phyloP scores from a whole-genome alignment of 2,113 vertebrate genomes.

The Ailurus styani region DNA sequence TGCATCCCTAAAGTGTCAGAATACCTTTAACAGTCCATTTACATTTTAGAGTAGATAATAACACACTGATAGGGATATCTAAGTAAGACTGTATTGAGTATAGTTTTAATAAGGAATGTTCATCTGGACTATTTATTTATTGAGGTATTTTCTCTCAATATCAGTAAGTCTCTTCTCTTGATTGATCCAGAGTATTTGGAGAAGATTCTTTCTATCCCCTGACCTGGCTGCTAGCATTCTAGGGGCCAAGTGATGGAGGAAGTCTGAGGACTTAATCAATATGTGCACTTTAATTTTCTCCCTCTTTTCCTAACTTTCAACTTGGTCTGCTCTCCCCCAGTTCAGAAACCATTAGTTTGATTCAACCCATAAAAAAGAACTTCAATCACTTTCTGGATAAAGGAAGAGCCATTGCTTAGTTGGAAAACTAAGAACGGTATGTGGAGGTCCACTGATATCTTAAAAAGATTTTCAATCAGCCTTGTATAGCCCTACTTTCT shows the following conservation, averaged over 20 bases:
- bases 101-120: background rate
- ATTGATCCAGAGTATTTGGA: background rate
- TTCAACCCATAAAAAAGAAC: background rate
- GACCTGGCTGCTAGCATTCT: background rate
- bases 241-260: background rate
- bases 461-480: background rate
- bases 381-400: background rate
- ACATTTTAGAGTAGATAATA: background rate
- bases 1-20: background rate
- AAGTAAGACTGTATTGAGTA: background rate
- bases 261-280: background rate
- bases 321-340: background rate
- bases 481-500: background rate
- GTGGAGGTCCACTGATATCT: background rate
- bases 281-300: background rate
- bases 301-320: background rate
- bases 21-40: background rate
- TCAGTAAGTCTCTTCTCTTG: background rate
- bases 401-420: background rate
- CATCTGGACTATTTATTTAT: background rate
- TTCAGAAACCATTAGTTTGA: background rate
- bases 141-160: background rate
- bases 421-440: background rate
- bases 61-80: background rate
- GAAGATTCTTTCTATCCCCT: background rate